A percentile compares a stretch with the other conserved stretches of the same genome.
These are phyloP conservation scores for Sebastes diploproa DNA, from an alignment of 2,797 vertebrate species.

Conservation along the genomic window DNA sequence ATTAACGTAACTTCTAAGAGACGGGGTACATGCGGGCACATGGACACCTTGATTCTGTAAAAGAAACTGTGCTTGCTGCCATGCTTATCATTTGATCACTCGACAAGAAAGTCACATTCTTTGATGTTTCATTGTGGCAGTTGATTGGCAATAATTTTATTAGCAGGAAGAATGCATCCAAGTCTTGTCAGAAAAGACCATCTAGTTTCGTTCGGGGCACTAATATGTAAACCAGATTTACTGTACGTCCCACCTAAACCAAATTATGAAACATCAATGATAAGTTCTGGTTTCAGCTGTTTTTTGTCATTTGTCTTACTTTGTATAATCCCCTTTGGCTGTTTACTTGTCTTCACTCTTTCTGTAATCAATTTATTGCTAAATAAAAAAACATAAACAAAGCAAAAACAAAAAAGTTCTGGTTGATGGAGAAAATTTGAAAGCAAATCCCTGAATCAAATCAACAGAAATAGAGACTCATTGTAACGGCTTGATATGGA, in stretches of 20 bases:
- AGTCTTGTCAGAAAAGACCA: conserved; percentile 15
- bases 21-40: not conserved
- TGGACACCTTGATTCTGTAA: not conserved
- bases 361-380: not conserved
- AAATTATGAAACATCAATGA: conserved; percentile 40
- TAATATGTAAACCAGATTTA: conserved; percentile 38
- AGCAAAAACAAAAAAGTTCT: not conserved
- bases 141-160: conserved; percentile 24
- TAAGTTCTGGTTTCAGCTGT: conserved; percentile 3
- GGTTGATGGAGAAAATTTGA: conserved; percentile 7
- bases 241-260: conserved; percentile 15
- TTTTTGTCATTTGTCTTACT: not conserved
- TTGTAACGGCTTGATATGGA: not conserved
- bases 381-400: not conserved
- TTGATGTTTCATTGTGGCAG: not conserved
- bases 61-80: not conserved
- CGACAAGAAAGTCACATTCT: conserved; percentile 18
- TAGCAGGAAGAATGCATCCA: conserved; percentile 19
- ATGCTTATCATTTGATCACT: conserved; percentile 21
- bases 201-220: conserved; percentile 21
- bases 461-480: conserved; percentile 32
- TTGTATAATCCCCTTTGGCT: not conserved
- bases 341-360: not conserved
- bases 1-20: not conserved
- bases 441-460: conserved; percentile 38